Base-by-base conservation (phyloP, 2,797 vertebrate species). In the Pseudopleuronectes americanus region DNA sequence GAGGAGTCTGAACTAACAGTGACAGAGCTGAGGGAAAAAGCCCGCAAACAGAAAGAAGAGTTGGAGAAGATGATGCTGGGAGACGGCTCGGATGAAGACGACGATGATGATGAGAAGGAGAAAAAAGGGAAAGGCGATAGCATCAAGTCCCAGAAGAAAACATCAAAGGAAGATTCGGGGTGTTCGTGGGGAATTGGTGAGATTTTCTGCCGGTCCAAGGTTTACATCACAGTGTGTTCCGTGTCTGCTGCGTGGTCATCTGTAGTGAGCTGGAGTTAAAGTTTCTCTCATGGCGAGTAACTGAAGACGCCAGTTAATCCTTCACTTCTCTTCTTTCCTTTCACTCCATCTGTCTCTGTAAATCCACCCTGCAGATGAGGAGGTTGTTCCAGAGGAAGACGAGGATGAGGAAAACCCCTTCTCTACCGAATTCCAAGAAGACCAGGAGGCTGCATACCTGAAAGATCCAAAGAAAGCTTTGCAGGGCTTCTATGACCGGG, bases 181-280 rank as follows among this genome's bases (percentile, higher is more conserved):
- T 99, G 98, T 78, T 96, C 92, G 0, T 99, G 98, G 98, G 98
- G 98, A 90, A 97, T 99, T 89, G 96, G 98, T 99, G 89, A 95
- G 95, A 16, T 10, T 53, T 1, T 5, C 41, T 33, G 19, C n/a
- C n/a, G 23, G 8, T 41, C 24, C 19, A 2, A 16, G 52, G 24
- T 33, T 62, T 33, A 57, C 0, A 4, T 19, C 10, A 7, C 38
- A 16, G 9, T 12, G 0, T 24, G 64, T 59, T 51, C 9, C 12
- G 6, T 38, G 23, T 59, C 8, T 9, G 45, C 60, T 57, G 51
- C 61, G 58, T 31, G 13, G 14, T 33, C n/a, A 19, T 65, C 4
- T 17, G 16, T 10, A 52, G 31, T 49, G 22, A 36, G 47, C 4
- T 3, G 55, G 6, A 55, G 49, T 61, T 12, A 22, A 31, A 7